Percentiles rank a stretch among this genome's conserved stretches.
Conservation (phyloP, 1,140 invertebrate species). For the Triops longicaudatus region DNA sequence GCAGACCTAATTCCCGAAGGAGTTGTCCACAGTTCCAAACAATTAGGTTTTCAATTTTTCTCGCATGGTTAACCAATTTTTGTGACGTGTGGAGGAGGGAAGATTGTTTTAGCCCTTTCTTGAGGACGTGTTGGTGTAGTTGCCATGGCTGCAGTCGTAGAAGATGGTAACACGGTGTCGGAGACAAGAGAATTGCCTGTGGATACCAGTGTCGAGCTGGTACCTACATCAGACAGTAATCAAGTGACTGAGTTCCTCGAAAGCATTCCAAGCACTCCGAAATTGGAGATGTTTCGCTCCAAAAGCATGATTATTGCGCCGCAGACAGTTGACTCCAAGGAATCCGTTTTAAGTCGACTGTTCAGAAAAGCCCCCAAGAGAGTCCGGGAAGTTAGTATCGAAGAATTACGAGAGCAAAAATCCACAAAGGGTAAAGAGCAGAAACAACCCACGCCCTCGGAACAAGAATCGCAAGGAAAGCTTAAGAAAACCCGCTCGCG, state of each 20-base stretch:
- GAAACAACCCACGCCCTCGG: neutral
- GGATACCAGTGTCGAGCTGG: neutral
- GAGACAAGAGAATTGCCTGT: neutral
- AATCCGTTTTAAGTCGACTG: neutral
- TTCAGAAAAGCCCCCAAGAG: neutral
- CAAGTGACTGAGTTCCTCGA: neutral
- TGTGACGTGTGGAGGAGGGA: neutral
- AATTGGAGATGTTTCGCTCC: neutral
- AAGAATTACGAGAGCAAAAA: neutral
- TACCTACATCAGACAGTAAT: neutral
- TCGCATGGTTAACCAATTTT: too few species aligned
- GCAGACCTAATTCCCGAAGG: neutral
- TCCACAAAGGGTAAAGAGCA: neutral
- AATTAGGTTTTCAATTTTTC: too few species aligned
- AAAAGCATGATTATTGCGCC: neutral
- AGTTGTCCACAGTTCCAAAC: too few species aligned
- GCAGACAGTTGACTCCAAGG: neutral
- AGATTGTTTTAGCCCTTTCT: neutral
- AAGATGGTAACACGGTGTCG: neutral
- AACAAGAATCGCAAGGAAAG: neutral
- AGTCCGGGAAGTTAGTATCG: neutral
- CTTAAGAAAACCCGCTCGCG: neutral
- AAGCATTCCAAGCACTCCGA: neutral
- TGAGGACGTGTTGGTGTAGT: neutral
- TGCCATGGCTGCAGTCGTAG: constrained; percentile 1